Percentiles rank a stretch among this genome's conserved stretches.
phyloP scores from a whole-genome alignment of 1,140 invertebrate species.

The Scaptomyza pallida region DNA sequence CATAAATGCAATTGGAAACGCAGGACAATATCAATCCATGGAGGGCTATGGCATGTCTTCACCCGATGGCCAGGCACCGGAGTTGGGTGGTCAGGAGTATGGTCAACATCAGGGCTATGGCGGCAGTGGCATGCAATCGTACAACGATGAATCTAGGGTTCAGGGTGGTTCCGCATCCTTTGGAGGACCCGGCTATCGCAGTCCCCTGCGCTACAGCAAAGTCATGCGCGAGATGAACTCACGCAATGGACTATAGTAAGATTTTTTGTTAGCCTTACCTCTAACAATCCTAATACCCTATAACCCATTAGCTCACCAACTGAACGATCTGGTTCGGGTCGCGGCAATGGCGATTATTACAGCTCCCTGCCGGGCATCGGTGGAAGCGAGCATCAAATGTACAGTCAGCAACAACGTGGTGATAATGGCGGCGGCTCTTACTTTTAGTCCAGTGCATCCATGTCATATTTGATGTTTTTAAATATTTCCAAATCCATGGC shows the following conservation, averaged over 20 bases:
- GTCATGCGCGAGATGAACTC: conserved; percentile 65
- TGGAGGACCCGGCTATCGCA: conserved; percentile 65
- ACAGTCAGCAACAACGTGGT: conserved; percentile 24
- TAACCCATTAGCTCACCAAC: conserved; percentile 44
- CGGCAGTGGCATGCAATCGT: conserved; percentile 22
- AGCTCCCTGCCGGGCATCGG: conserved; percentile 62
- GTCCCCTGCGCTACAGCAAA: conserved; percentile 59
- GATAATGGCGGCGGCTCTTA: conserved; percentile 36
- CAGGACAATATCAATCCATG: conserved; percentile 43
- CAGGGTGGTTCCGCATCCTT: conserved; percentile 49
- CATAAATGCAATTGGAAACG: neutral
- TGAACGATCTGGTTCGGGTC: conserved; percentile 34
- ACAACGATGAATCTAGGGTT: conserved; percentile 40
- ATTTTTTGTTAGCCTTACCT: neutral
- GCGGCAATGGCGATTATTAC: conserved; percentile 65
- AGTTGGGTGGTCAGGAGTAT: conserved; percentile 44
- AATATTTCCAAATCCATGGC: no score
- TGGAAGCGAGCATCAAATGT: conserved; percentile 49
- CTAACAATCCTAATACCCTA: neutral
- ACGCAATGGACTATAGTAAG: conserved; percentile 68
- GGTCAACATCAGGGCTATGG: conserved; percentile 36
- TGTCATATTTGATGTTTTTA: neutral
- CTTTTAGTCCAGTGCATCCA: conserved; percentile 16
- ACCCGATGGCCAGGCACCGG: conserved; percentile 43
- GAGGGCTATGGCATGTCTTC: conserved; percentile 44